phyloP scores from a whole-genome alignment of 2,797 vertebrate genomes.

The Petrocephalus sullivani region DNA sequence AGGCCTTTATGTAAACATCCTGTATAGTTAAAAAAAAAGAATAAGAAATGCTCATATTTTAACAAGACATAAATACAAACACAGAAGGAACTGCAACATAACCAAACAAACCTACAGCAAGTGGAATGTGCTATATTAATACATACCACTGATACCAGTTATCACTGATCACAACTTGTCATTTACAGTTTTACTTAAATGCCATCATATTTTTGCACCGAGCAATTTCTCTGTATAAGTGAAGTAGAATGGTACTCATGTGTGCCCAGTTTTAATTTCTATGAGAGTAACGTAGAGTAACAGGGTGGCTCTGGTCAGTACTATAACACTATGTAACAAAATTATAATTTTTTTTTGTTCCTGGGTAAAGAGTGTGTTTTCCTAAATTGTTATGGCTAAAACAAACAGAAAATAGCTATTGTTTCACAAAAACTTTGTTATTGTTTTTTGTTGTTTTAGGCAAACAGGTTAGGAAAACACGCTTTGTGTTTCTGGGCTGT shows the following conservation, averaged over 20 bases:
- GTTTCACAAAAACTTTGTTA: no score
- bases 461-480: no score
- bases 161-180: not conserved
- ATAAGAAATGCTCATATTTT: not conserved
- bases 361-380: no score
- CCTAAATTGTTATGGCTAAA: no score
- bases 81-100: not conserved
- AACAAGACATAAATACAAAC: not conserved
- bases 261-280: not conserved
- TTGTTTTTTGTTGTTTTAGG: no score
- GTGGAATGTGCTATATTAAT: not conserved
- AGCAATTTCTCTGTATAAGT: not conserved
- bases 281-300: not conserved
- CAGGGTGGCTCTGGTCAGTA: not conserved
- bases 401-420: no score
- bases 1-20: not conserved
- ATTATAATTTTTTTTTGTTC: no score
- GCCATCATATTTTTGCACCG: not conserved
- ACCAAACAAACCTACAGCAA: not conserved
- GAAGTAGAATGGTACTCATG: not conserved
- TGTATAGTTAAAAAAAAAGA: not conserved
- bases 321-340: no score
- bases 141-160: no score
- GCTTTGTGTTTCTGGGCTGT: no score
- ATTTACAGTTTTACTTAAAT: not conserved